These are phyloP conservation scores for Tamias sibiricus DNA, from an alignment of 2,113 vertebrate species.

Conservation along the genomic window DNA sequence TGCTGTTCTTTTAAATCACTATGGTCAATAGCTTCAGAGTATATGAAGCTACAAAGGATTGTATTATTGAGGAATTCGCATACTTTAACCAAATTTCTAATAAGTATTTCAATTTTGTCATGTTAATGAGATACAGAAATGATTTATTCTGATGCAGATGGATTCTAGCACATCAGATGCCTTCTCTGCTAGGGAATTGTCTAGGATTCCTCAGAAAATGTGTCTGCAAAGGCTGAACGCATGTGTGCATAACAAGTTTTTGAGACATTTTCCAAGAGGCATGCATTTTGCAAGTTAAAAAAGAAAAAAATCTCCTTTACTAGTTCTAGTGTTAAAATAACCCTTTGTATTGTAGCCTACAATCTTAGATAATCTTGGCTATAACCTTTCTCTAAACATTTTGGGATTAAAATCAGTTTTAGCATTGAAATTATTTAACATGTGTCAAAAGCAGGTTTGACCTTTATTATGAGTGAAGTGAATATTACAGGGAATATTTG, in stretches of 20 bases:
- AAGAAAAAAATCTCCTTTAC: background rate
- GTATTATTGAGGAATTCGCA: slow-evolving; percentile 24
- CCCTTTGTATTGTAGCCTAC: background rate
- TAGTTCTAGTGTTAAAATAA: slow-evolving; percentile 26
- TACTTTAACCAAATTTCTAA: slow-evolving; percentile 15
- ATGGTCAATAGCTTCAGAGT: background rate
- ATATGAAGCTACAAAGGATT: slow-evolving; percentile 28
- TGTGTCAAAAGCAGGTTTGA: slow-evolving; percentile 44
- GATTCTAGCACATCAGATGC: slow-evolving; percentile 11
- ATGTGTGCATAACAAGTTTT: background rate
- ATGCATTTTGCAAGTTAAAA: background rate
- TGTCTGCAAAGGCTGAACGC: background rate
- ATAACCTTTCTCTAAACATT: background rate
- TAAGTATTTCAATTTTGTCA: slow-evolving; percentile 39
- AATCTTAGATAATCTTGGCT: slow-evolving; percentile 1
- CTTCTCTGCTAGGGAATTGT: slow-evolving; percentile 27
- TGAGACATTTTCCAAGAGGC: background rate
- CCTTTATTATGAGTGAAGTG: slow-evolving; percentile 17
- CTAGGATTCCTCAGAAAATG: slow-evolving; percentile 10
- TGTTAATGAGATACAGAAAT: slow-evolving; percentile 57
- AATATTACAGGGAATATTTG: background rate
- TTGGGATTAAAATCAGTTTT: slow-evolving; percentile 48
- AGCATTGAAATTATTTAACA: background rate
- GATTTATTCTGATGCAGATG: slow-evolving; percentile 34
- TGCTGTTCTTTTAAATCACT: slow-evolving; percentile 21